phyloP scores from a whole-genome alignment of 2,797 vertebrate species.

The Alca torda region DNA sequence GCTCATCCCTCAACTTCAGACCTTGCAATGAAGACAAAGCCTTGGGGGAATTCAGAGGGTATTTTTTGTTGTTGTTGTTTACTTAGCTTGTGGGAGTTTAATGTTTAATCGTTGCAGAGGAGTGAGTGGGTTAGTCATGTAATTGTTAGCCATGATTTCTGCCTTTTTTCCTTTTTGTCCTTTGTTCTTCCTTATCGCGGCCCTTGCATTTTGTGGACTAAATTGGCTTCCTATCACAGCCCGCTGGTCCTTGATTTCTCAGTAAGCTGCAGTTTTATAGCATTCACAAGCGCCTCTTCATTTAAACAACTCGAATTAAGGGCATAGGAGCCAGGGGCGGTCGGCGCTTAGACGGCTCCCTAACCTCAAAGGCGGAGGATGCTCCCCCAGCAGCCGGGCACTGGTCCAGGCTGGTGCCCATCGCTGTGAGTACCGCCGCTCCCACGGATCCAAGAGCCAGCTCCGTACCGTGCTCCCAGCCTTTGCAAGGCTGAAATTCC shows the following conservation, averaged over 20 bases:
- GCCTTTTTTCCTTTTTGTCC: conserved; percentile 38
- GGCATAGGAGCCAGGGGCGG: background rate
- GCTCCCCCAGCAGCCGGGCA: background rate
- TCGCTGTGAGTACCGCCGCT: accelerated
- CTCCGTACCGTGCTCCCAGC: background rate
- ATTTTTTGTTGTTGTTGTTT: background rate
- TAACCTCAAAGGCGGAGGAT: background rate
- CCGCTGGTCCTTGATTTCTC: background rate
- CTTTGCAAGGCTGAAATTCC: accelerated
- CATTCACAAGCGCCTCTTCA: background rate
- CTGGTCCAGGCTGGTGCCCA: background rate
- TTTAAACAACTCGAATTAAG: background rate
- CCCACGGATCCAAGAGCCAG: background rate
- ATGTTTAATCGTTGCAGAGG: conserved; percentile 52
- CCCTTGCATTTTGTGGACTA: background rate
- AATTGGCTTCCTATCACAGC: background rate
- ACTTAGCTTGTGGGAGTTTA: conserved; percentile 50
- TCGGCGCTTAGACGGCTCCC: background rate
- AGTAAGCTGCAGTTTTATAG: background rate
- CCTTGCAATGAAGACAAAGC: background rate
- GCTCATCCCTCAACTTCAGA: background rate
- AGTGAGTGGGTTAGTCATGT: conserved; percentile 22
- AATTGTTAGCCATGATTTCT: conserved; percentile 39
- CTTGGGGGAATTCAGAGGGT: background rate
- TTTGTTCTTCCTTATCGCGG: background rate